A percentile compares a stretch with the other conserved stretches of the same genome.
These are phyloP conservation scores for Callimorpha dominula DNA, from an alignment of 2,888 invertebrate species.

Conservation along the genomic window DNA sequence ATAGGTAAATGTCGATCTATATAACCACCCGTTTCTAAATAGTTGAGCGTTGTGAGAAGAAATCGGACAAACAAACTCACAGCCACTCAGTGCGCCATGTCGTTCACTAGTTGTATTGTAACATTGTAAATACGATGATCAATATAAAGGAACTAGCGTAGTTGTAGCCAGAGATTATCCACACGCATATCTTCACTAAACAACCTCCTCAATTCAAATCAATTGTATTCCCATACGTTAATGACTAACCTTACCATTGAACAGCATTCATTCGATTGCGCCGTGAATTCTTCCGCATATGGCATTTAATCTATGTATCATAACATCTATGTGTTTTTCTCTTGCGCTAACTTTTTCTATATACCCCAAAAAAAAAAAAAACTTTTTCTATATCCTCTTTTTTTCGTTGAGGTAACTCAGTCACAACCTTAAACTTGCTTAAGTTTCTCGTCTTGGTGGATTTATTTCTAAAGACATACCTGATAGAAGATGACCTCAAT, in stretches of 20 bases:
- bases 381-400: not conserved
- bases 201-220: slow-evolving; percentile 6
- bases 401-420: not conserved
- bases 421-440: not conserved
- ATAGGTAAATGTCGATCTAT: too few species aligned
- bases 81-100: too few species aligned
- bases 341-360: not conserved
- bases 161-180: too few species aligned
- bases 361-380: too few species aligned
- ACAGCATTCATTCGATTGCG: not conserved
- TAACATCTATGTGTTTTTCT: slow-evolving; percentile 6
- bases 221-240: slow-evolving; percentile 1
- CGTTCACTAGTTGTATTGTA: too few species aligned
- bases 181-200: too few species aligned
- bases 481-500: not conserved
- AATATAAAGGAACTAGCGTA: not conserved
- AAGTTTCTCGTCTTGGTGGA: too few species aligned
- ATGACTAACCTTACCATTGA: slow-evolving; percentile 13
- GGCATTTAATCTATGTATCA: too few species aligned
- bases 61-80: too few species aligned
- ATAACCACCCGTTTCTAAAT: too few species aligned
- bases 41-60: too few species aligned
- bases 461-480: not conserved
- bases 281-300: slow-evolving; percentile 19
- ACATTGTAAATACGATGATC: not conserved